These are phyloP conservation scores for Pristis pectinata DNA, from an alignment of 2,797 vertebrate genomes.

Conservation along the genomic window DNA sequence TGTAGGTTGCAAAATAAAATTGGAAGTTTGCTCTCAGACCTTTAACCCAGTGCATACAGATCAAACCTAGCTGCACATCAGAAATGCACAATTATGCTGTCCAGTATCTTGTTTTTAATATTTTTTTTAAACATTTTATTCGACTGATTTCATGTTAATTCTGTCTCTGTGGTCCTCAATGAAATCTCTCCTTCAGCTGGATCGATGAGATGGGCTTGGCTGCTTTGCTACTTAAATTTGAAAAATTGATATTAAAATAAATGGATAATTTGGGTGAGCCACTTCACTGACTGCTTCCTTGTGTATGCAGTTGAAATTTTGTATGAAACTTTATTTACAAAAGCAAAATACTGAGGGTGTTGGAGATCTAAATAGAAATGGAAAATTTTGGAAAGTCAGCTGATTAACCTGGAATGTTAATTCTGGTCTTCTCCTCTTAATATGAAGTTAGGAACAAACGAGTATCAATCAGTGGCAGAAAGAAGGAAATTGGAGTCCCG, in stretches of 20 bases:
- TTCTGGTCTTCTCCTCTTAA: too few species aligned
- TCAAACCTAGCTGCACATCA: too few species aligned
- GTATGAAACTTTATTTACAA: neutral
- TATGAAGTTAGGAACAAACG: too few species aligned
- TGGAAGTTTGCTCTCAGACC: too few species aligned
- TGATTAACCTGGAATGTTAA: too few species aligned
- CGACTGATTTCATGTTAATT: neutral
- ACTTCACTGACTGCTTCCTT: neutral
- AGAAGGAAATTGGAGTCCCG: too few species aligned
- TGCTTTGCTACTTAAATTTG: neutral
- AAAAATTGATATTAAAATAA: neutral
- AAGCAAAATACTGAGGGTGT: too few species aligned
- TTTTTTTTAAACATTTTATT: neutral
- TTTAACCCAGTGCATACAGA: too few species aligned
- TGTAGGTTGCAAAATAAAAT: neutral
- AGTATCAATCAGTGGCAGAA: too few species aligned
- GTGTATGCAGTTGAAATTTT: neutral
- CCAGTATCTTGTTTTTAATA: too few species aligned
- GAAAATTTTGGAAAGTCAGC: too few species aligned
- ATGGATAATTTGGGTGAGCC: neutral
- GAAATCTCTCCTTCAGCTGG: neutral
- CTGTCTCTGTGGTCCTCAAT: neutral
- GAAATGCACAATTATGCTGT: neutral
- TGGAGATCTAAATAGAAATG: too few species aligned
- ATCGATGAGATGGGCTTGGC: neutral